A percentile compares a stretch with the other conserved stretches of the same genome.
Evolutionary conservation across 1,140 invertebrate genomes (phyloP).

Genomic region (Drosophila yakuba): DNA sequence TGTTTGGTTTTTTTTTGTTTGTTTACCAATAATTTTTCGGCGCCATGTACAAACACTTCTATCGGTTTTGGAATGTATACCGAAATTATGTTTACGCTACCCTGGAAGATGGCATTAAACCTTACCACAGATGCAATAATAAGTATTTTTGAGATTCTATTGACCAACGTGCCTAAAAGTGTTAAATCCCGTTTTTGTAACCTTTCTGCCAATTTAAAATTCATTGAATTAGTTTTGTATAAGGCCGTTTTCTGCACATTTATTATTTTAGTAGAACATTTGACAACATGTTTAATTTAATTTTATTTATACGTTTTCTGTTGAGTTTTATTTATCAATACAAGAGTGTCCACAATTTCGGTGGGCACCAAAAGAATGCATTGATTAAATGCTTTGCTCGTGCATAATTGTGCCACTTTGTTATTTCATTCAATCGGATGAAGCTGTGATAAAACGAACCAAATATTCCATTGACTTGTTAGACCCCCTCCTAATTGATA

Average conservation of each 20-base stretch:
- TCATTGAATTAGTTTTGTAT: neutral
- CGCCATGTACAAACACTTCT: constrained; percentile 9
- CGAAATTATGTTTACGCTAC: constrained; percentile 2
- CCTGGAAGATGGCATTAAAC: neutral
- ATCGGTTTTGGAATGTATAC: constrained; percentile 21
- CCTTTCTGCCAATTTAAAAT: too few species aligned
- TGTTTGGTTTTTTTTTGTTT: constrained; percentile 5
- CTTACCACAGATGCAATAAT: neutral
- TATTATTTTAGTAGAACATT: too few species aligned
- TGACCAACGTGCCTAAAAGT: too few species aligned
- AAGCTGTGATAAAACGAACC: constrained; percentile 39
- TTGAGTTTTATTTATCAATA: too few species aligned
- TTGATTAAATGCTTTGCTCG: constrained; percentile 12
- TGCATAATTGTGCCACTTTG: constrained; percentile 13
- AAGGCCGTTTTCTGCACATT: neutral
- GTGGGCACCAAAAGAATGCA: constrained; percentile 9
- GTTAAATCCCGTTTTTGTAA: too few species aligned
- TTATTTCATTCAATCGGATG: constrained; percentile 18
- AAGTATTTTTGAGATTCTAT: neutral
- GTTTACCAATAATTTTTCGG: constrained; percentile 29
- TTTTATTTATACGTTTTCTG: too few species aligned
- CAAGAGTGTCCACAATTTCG: neutral
- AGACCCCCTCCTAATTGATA: constrained; percentile 32
- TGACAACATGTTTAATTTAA: too few species aligned
- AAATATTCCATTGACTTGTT: constrained; percentile 46